phyloP scores from a whole-genome alignment of 2,888 invertebrate species.

The Chalcis sispes region DNA sequence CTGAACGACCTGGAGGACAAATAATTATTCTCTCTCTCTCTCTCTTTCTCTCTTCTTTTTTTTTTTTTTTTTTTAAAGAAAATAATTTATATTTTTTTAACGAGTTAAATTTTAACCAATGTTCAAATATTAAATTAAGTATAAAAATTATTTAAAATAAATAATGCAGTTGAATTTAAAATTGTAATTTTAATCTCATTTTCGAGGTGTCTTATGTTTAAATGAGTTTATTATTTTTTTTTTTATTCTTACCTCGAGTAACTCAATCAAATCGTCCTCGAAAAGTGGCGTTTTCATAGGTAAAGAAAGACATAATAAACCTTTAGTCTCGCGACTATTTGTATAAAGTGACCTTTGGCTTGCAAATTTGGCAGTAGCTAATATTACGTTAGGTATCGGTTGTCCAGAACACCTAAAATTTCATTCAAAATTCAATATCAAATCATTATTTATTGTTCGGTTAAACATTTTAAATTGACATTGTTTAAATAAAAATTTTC shows the following conservation, averaged over 20 bases:
- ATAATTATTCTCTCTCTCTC: background rate
- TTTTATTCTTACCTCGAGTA: conserved; percentile 67
- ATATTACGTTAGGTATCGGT: conserved; percentile 79
- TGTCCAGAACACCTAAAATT: conserved; percentile 72
- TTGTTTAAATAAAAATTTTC: too few relatives aligned
- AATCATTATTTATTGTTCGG: too few relatives aligned
- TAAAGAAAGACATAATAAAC: conserved; percentile 82
- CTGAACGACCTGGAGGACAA: conserved; percentile 70
- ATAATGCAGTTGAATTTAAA: too few relatives aligned
- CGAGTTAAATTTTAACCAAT: background rate
- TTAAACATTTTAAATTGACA: too few relatives aligned
- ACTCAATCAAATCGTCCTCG: conserved; percentile 73
- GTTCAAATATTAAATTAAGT: background rate
- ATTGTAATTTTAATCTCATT: too few relatives aligned
- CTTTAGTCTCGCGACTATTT: conserved; percentile 76
- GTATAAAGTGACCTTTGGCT: conserved; percentile 79
- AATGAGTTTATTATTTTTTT: too few relatives aligned
- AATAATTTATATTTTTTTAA: background rate
- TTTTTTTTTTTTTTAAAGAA: too few relatives aligned
- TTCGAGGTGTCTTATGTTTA: too few relatives aligned
- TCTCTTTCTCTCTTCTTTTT: too few relatives aligned
- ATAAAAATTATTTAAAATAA: background rate
- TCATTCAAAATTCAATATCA: background rate
- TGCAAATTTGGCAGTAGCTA: conserved; percentile 81
- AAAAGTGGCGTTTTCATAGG: conserved; percentile 77